A percentile compares a stretch with the other conserved stretches of the same genome.
phyloP scores from a whole-genome alignment of 2,797 vertebrate species.

The Intellagama lesueurii region DNA sequence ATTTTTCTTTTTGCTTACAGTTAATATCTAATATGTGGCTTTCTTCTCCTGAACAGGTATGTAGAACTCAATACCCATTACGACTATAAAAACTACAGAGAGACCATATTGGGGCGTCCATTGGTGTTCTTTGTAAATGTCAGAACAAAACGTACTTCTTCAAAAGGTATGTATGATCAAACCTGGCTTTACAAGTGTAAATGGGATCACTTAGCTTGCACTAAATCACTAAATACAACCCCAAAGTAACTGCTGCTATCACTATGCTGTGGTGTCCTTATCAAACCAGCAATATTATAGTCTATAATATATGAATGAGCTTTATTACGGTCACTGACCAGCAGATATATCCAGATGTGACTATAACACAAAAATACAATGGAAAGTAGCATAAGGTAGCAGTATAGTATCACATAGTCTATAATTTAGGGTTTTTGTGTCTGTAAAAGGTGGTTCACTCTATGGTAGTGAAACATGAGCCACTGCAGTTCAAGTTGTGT shows the following conservation, averaged over 20 bases:
- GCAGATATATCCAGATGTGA: too few species aligned
- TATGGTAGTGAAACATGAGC: too few species aligned
- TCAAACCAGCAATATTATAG: neutral
- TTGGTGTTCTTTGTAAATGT: slow-evolving; percentile 70
- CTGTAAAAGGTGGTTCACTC: too few species aligned
- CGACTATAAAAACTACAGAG: slow-evolving; percentile 72
- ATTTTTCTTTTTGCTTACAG: neutral
- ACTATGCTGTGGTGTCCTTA: neutral
- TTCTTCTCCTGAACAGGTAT: slow-evolving; percentile 45
- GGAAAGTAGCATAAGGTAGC: too few species aligned
- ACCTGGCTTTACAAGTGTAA: neutral
- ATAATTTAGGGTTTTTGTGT: too few species aligned
- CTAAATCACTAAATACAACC: neutral
- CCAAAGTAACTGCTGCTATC: neutral
- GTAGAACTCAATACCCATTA: slow-evolving; percentile 59
- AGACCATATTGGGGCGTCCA: slow-evolving; percentile 65
- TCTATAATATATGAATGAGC: too few species aligned
- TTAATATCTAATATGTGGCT: neutral
- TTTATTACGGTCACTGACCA: too few species aligned
- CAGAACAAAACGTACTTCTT: slow-evolving; percentile 44
- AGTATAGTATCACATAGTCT: too few species aligned
- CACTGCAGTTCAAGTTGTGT: too few species aligned
- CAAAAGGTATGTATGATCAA: slow-evolving; percentile 32
- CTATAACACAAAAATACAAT: too few species aligned
- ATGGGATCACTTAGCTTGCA: neutral